A percentile compares a stretch with the other conserved stretches of the same genome.
Conservation (phyloP, 2,113 vertebrate species). For the Prunella himalayana region DNA sequence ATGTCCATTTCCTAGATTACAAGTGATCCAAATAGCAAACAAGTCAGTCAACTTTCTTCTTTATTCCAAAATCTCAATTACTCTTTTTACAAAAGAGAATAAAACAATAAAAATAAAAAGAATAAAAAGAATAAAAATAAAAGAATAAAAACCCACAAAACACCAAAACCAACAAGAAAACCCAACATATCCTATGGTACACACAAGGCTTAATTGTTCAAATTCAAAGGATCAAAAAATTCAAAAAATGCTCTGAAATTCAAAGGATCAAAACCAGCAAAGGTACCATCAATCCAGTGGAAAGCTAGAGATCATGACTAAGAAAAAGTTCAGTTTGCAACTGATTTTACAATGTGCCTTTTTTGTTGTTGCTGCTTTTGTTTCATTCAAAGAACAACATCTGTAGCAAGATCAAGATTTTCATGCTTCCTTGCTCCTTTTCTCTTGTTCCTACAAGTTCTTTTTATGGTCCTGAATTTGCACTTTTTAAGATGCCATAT, state of each 20-base stretch:
- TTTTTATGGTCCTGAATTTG: neutral
- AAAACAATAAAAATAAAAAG: too few species aligned
- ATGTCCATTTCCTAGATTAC: constrained; percentile 12
- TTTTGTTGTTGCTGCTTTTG: neutral
- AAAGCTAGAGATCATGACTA: neutral
- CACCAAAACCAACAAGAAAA: neutral
- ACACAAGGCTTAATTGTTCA: neutral
- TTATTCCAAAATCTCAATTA: constrained; percentile 24
- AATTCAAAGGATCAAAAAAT: neutral
- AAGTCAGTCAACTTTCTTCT: constrained; percentile 6
- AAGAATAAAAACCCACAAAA: neutral
- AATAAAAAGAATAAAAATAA: too few species aligned
- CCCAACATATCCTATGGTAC: neutral
- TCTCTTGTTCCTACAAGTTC: neutral
- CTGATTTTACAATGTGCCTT: neutral
- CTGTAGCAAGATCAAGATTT: neutral
- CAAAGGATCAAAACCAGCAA: neutral
- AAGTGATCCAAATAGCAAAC: neutral
- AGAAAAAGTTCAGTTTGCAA: neutral
- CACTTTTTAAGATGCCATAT: neutral
- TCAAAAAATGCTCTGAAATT: constrained; percentile 24
- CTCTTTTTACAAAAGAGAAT: neutral
- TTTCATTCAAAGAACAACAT: neutral
- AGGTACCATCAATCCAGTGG: neutral
- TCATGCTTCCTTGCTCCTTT: neutral